Conservation (phyloP, 1,140 invertebrate species). For the Galleria mellonella region DNA sequence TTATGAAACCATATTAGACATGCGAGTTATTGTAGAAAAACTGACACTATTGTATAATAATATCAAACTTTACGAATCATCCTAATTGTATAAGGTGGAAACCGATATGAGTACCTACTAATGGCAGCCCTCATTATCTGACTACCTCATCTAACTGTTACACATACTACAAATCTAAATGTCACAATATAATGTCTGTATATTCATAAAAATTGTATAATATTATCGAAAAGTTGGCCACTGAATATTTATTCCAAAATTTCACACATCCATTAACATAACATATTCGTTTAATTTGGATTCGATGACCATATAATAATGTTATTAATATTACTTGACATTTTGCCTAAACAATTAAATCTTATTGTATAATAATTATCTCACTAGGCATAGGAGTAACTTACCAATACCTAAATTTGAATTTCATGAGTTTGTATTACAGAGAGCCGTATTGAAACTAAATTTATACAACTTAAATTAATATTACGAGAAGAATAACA, state of each 20-base stretch:
- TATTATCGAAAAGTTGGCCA: slow-evolving; percentile 64
- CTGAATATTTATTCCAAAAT: slow-evolving; percentile 45
- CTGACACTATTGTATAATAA: slow-evolving; percentile 54
- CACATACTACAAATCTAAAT: slow-evolving; percentile 63
- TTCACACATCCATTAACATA: slow-evolving; percentile 8
- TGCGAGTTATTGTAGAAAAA: slow-evolving; percentile 46
- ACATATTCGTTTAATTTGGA: too few species aligned
- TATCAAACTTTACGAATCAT: slow-evolving; percentile 57
- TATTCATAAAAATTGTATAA: slow-evolving; percentile 67
- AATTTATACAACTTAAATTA: slow-evolving; percentile 59
- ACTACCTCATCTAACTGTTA: slow-evolving; percentile 49
- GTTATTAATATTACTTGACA: neutral
- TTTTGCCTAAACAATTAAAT: neutral
- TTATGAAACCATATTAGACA: slow-evolving; percentile 54
- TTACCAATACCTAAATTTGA: slow-evolving; percentile 22
- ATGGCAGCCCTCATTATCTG: slow-evolving; percentile 19
- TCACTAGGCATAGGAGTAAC: slow-evolving; percentile 32
- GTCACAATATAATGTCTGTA: slow-evolving; percentile 59
- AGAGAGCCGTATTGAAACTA: slow-evolving; percentile 56
- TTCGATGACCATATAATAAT: slow-evolving; percentile 1
- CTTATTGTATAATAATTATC: slow-evolving; percentile 14
- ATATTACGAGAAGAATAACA: slow-evolving; percentile 34
- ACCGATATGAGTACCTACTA: slow-evolving; percentile 25
- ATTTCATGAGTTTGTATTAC: slow-evolving; percentile 35
- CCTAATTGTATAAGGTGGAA: slow-evolving; percentile 49